phyloP scores from a whole-genome alignment of 2,888 invertebrate species.

The Amaurobius ferox region DNA sequence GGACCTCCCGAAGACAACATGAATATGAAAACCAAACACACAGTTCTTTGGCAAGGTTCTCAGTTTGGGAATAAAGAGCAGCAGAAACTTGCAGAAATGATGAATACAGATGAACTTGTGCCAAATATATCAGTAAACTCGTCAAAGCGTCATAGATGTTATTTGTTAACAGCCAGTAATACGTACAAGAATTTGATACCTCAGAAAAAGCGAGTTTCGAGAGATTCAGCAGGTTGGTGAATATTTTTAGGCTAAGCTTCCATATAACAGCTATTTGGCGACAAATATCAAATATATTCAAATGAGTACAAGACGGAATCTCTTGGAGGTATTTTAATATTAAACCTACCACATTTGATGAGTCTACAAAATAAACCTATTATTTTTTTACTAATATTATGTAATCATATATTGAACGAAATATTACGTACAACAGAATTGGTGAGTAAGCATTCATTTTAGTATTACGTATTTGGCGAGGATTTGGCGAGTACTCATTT shows the following conservation, averaged over 20 bases:
- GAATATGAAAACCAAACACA: background rate
- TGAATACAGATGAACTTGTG: background rate
- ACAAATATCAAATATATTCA: too few relatives aligned
- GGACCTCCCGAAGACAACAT: background rate
- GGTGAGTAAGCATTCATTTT: too few relatives aligned
- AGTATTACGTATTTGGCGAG: too few relatives aligned
- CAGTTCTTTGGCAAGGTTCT: conserved; percentile 1
- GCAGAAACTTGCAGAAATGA: background rate
- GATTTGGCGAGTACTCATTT: too few relatives aligned
- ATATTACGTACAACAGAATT: too few relatives aligned
- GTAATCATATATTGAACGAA: too few relatives aligned
- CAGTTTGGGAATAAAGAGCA: background rate
- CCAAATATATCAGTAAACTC: conserved; percentile 38
- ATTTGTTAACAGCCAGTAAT: background rate
- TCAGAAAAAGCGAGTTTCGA: background rate
- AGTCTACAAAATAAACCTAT: too few relatives aligned
- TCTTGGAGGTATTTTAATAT: too few relatives aligned
- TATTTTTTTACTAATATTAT: too few relatives aligned
- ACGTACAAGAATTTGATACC: background rate
- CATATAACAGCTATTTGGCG: too few relatives aligned
- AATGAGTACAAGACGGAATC: too few relatives aligned
- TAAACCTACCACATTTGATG: too few relatives aligned
- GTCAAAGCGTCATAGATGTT: conserved; percentile 10
- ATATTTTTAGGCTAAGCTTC: background rate
- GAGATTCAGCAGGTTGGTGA: background rate